Conservation (phyloP, 2,888 invertebrate species). For the Agrochola circellaris region DNA sequence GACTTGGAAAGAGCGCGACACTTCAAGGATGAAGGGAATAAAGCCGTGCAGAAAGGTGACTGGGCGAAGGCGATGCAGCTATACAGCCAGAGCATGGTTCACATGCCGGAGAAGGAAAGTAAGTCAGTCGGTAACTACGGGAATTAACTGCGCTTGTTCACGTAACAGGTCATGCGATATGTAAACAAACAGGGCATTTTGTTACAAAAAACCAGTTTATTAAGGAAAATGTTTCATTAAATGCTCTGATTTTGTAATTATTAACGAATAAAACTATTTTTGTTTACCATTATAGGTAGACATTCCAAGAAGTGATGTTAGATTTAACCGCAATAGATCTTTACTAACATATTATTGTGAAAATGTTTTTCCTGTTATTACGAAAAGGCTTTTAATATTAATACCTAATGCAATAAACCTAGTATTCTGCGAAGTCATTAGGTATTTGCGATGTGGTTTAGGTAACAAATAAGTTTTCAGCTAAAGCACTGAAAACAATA, state of each 20-base stretch:
- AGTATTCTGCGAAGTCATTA: slow-evolving; percentile 42
- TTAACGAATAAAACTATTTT: slow-evolving; percentile 14
- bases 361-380: slow-evolving; percentile 43
- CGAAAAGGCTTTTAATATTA: slow-evolving; percentile 7
- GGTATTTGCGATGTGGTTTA: neutral
- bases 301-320: slow-evolving; percentile 15
- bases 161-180: slow-evolving; percentile 61
- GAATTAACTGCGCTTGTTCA: slow-evolving; percentile 17
- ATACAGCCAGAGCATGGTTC: slow-evolving; percentile 93
- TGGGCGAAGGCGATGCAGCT: slow-evolving; percentile 92
- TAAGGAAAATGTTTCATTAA: slow-evolving; percentile 43
- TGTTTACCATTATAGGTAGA: slow-evolving; percentile 16
- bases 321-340: slow-evolving; percentile 33
- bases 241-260: slow-evolving; percentile 6
- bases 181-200: slow-evolving; percentile 53
- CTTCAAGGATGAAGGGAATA: slow-evolving; percentile 93
- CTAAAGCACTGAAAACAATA: slow-evolving; percentile 17
- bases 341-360: slow-evolving; percentile 32
- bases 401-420: neutral
- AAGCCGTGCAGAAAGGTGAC: slow-evolving; percentile 93
- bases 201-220: slow-evolving; percentile 28
- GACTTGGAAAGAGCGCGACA: slow-evolving; percentile 91
- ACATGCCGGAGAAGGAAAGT: slow-evolving; percentile 93
- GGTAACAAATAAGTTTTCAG: slow-evolving; percentile 15
- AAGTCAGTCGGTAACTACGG: slow-evolving; percentile 73